Evolutionary conservation across 2,888 invertebrate genomes (phyloP), one percentile per base, ranked within the genome.

Genomic region (Cosmia pyralina): DNA sequence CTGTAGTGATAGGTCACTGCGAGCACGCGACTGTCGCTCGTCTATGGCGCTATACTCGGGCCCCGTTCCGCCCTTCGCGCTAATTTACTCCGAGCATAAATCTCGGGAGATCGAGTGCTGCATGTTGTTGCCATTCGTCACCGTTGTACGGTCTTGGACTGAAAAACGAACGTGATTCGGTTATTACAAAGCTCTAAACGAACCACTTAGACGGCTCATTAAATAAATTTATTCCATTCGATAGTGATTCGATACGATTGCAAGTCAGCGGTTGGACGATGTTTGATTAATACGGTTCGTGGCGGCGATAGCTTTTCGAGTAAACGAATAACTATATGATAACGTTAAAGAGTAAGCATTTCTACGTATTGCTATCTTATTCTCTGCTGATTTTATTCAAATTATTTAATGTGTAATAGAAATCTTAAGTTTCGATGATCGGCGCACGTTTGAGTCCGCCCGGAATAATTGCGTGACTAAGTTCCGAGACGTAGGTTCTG

Each of bases 131-230:
- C 89, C 90, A 93, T 93, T 92, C 91, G 92, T 93, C 92, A 91
- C 92, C 83, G 92, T 89, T 88, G 88, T 88, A 87, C 88, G 87
- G 82, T 87, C 87, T 85, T 87, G 85, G 83, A 84, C 90, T 92
- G 91, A 94, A 94, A 94, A 93, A 92, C 92, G 92, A 94, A 93
- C 94, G 94, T 94, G 95, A 93, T 95, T 93, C 88, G 91, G 90
- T 92, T 94, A 93, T 94, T 92, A 94, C 92, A 93, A 91, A 89
- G 90, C 91, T 90, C 90, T 93, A 92, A 92, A 90, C 88, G 90
- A 88, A 90, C 89, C 93, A 93, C 92, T 94, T 93, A 93, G 90
- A 92, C 85, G 92, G 89, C 89, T 93, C 94, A 94, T 95, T 95
- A 94, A 92, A 91, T 91, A 89, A 92, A 94, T 94, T 93, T 92